Evolutionary conservation across 35 echinoderm and acorn worm genomes (phyloP).

Genomic region (Acanthaster planci): DNA sequence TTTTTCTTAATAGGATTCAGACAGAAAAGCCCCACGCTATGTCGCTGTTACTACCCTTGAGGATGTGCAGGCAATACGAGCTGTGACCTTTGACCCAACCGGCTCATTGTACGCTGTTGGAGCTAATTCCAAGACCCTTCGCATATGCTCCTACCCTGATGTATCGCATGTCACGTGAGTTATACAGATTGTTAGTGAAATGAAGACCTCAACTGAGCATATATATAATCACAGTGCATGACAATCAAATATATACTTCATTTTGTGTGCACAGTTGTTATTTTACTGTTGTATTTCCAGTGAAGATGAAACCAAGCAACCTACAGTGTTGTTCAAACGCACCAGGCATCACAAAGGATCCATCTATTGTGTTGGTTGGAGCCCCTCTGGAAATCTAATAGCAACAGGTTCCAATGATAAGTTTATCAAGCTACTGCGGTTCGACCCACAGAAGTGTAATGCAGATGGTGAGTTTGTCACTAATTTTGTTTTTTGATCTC

Average conservation of each 20-base stretch:
- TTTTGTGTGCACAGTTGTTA: no score
- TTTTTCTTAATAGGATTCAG: background rate
- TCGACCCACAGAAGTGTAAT: constrained; percentile 82
- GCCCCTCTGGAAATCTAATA: constrained; percentile 77
- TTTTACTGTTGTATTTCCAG: constrained; percentile 29
- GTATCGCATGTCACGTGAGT: constrained; percentile 44
- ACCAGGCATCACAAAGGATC: constrained; percentile 97
- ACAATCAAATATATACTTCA: background rate
- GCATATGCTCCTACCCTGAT: constrained; percentile 82
- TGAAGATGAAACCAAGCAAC: constrained; percentile 69
- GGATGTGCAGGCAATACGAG: constrained; percentile 97
- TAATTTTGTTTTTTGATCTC: no score
- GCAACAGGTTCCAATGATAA: constrained; percentile 96
- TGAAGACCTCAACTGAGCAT: background rate
- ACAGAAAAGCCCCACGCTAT: constrained; percentile 54
- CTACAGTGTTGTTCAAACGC: constrained; percentile 87
- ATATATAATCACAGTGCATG: no score
- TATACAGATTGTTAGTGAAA: background rate
- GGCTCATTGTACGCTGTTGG: constrained; percentile 94
- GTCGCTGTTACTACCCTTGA: constrained; percentile 85
- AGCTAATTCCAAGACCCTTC: constrained; percentile 96
- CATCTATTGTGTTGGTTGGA: constrained; percentile 96
- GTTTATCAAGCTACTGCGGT: constrained; percentile 84
- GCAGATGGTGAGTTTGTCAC: constrained; percentile 85
- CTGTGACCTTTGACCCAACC: constrained; percentile 92